Evolutionary conservation across 2,888 invertebrate species (phyloP).

Genomic region (Phyllotreta cruciferae): DNA sequence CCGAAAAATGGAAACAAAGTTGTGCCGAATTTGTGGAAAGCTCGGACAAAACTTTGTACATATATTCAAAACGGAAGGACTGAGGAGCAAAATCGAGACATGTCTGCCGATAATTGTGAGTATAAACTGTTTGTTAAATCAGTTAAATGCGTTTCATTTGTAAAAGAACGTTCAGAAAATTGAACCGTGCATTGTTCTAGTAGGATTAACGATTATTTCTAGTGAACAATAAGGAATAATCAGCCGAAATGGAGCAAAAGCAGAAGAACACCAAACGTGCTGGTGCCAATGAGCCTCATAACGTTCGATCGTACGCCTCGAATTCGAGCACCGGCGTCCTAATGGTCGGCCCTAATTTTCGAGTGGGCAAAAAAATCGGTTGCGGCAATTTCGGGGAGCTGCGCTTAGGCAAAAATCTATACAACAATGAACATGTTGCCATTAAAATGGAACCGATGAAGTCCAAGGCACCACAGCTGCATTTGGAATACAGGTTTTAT

Average conservation of each 20-base stretch:
- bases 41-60: constrained; percentile 53
- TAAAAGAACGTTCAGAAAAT: constrained; percentile 25
- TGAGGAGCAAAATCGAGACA: constrained; percentile 59
- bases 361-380: constrained; percentile 99
- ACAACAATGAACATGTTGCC: constrained; percentile 99
- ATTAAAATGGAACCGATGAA: constrained; percentile 99
- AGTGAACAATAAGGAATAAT: constrained; percentile 33
- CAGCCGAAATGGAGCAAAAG: constrained; percentile 32
- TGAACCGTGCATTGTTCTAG: constrained; percentile 33
- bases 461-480: constrained; percentile 99
- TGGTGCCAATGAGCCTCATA: constrained; percentile 73
- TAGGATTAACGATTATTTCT: constrained; percentile 35
- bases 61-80: constrained; percentile 58
- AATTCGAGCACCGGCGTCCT: constrained; percentile 83
- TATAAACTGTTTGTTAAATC: constrained; percentile 37
- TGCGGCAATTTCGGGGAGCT: constrained; percentile 99
- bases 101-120: constrained; percentile 59
- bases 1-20: constrained; percentile 55
- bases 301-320: constrained; percentile 77
- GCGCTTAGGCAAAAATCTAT: constrained; percentile 98
- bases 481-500: constrained; percentile 99
- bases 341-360: constrained; percentile 99
- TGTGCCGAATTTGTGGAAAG: constrained; percentile 58
- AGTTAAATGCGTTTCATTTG: constrained; percentile 29
- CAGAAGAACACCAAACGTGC: constrained; percentile 33